Percentiles rank a stretch among this genome's conserved stretches.
Evolutionary conservation across 2,113 vertebrate genomes (phyloP).

Genomic region (Isurus oxyrinchus): DNA sequence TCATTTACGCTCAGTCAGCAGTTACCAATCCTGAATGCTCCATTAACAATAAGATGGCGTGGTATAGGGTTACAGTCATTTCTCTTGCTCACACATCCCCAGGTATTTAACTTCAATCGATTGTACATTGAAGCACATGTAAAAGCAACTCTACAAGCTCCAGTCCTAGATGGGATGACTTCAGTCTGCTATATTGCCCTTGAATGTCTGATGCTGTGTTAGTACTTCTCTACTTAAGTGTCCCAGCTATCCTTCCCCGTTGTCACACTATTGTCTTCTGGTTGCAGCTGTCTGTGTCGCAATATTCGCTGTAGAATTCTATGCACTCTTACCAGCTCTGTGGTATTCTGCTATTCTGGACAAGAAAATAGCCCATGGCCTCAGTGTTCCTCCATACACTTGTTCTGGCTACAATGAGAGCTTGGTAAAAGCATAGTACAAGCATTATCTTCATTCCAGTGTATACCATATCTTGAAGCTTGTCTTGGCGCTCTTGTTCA

Average conservation of each 20-base stretch:
- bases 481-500: background rate
- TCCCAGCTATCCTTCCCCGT: background rate
- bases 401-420: background rate
- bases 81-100: background rate
- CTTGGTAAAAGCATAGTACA: background rate
- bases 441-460: background rate
- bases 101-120: background rate
- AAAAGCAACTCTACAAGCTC: background rate
- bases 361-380: background rate
- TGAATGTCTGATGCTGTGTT: background rate
- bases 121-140: background rate
- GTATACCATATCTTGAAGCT: background rate
- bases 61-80: background rate
- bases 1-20: background rate
- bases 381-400: background rate
- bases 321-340: background rate
- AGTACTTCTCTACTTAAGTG: background rate
- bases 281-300: background rate
- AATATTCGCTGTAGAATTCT: background rate
- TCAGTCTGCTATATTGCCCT: background rate
- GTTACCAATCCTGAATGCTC: background rate
- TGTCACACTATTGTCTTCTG: background rate
- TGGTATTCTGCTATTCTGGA: background rate
- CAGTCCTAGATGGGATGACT: background rate
- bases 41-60: background rate